Conservation (phyloP, 2,888 invertebrate genomes). For the Lasioglossum villosulum region DNA sequence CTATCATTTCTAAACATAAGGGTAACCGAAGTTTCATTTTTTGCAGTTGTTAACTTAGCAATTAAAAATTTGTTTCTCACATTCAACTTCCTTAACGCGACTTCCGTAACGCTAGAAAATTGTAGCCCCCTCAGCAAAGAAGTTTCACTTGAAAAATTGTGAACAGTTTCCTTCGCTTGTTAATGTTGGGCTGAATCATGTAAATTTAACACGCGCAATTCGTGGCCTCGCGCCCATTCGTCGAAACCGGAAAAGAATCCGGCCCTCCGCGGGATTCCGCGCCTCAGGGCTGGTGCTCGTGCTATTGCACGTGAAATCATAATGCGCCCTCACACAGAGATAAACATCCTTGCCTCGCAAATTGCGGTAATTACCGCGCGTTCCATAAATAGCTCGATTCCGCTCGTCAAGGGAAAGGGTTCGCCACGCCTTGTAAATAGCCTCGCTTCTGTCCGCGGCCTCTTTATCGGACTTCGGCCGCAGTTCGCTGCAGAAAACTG, state of each 20-base stretch:
- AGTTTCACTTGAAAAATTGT: no score
- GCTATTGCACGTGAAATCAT: conserved; percentile 27
- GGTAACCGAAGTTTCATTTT: no score
- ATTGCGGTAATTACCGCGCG: conserved; percentile 24
- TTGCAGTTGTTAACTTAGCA: no score
- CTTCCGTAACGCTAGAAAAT: no score
- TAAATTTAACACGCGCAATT: not conserved
- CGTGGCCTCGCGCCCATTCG: conserved; percentile 6
- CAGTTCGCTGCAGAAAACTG: not conserved
- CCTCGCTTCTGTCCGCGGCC: conserved; percentile 13
- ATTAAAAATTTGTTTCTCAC: no score
- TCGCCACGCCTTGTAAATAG: conserved; percentile 21
- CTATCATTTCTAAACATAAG: no score
- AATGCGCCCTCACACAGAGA: not conserved
- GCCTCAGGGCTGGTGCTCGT: not conserved
- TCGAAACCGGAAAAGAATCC: conserved; percentile 21
- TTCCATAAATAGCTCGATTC: conserved; percentile 27
- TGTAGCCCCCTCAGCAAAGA: no score
- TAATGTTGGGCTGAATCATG: not conserved
- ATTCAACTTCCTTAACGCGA: no score
- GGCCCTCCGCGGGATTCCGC: conserved; percentile 22
- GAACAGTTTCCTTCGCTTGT: no score
- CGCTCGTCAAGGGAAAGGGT: conserved; percentile 6
- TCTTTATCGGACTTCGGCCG: conserved; percentile 11
- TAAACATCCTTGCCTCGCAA: conserved; percentile 6